Conservation (phyloP, 2,888 invertebrate species). For the Anaspis maculata region DNA sequence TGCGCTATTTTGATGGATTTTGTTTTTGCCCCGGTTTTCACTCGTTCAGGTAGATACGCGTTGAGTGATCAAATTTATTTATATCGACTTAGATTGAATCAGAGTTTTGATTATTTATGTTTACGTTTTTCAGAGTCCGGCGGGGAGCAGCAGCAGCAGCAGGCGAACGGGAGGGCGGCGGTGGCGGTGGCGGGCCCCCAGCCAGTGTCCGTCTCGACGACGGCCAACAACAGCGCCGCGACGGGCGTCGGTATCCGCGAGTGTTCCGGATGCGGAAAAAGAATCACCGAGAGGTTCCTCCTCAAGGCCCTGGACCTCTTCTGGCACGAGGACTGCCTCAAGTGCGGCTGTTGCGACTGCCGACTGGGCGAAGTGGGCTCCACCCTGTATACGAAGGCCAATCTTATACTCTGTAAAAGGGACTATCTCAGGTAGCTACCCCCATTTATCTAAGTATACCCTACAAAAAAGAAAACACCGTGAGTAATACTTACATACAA, state of each 20-base stretch:
- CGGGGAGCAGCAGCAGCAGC: conserved; percentile 40
- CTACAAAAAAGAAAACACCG: background rate
- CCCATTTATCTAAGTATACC: background rate
- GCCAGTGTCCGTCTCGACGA: conserved; percentile 28
- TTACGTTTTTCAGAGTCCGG: conserved; percentile 34
- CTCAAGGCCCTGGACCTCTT: conserved; percentile 80
- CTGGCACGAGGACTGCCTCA: conserved; percentile 93
- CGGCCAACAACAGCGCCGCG: conserved; percentile 28
- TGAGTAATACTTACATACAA: background rate
- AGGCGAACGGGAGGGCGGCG: conserved; percentile 33
- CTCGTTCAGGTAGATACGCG: too few species aligned
- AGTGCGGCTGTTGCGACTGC: conserved; percentile 88
- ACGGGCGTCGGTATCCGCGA: conserved; percentile 48
- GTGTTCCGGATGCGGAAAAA: conserved; percentile 80
- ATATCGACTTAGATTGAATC: too few species aligned
- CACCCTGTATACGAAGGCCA: conserved; percentile 82
- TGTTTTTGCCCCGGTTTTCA: too few species aligned
- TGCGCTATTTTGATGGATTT: too few species aligned
- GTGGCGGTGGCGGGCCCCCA: conserved; percentile 32
- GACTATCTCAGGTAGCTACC: conserved; percentile 78
- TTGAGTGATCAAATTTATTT: too few species aligned
- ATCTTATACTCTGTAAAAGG: conserved; percentile 82
- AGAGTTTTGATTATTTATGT: background rate
- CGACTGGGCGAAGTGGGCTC: conserved; percentile 89
- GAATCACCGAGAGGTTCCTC: conserved; percentile 74